Evolutionary conservation across 2,113 vertebrate genomes (phyloP).

Genomic region (Scomber scombrus): DNA sequence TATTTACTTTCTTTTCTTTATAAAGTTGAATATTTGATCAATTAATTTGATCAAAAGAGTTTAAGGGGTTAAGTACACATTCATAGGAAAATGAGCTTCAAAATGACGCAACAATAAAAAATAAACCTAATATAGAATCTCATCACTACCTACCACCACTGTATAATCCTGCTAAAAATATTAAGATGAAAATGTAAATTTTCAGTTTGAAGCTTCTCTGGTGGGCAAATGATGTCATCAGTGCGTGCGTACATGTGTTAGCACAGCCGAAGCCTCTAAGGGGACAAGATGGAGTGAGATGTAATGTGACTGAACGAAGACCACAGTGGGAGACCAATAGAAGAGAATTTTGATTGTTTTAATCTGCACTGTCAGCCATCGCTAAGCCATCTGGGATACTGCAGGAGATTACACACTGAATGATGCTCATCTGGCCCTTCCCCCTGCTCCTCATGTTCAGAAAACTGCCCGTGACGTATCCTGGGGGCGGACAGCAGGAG

Average conservation of each 20-base stretch:
- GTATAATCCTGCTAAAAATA: background rate
- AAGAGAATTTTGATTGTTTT: conserved; percentile 80
- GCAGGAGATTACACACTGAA: conserved; percentile 81
- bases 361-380: conserved; percentile 78
- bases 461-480: conserved; percentile 48
- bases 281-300: conserved; percentile 36
- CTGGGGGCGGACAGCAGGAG: conserved; percentile 22
- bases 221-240: conserved; percentile 17
- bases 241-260: conserved; percentile 1
- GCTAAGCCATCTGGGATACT: conserved; percentile 83
- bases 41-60: background rate
- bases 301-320: conserved; percentile 41
- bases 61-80: background rate
- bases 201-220: background rate
- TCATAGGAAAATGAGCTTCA: conserved; percentile 1
- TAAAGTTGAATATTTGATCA: background rate
- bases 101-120: background rate
- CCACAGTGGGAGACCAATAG: conserved; percentile 43
- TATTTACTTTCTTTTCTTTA: background rate
- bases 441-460: conserved; percentile 44
- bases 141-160: background rate
- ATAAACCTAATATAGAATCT: background rate
- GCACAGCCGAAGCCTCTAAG: conserved; percentile 24
- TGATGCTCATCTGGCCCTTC: conserved; percentile 71
- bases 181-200: background rate